A percentile compares a stretch with the other conserved stretches of the same genome.
phyloP scores from a whole-genome alignment of 1,140 invertebrate species.

The Wiebesia pumilae region DNA sequence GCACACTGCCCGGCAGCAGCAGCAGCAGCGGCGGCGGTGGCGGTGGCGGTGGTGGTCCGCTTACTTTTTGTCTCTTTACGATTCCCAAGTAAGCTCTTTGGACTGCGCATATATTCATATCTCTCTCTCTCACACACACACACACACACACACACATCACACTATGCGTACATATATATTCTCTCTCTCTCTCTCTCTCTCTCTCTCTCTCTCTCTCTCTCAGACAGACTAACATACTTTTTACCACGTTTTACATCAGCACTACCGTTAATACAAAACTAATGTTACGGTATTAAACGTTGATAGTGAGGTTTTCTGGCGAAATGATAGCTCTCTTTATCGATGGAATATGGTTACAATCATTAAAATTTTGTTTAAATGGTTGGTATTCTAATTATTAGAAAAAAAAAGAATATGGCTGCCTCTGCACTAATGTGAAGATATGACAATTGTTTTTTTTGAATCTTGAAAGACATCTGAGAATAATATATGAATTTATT shows the following conservation, averaged over 20 bases:
- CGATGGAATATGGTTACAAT: slow-evolving; percentile 21
- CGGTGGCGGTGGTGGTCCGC: slow-evolving; percentile 19
- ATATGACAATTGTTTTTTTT: slow-evolving; percentile 8
- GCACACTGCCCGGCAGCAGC: slow-evolving; percentile 50
- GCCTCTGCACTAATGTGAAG: slow-evolving; percentile 2
- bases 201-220: neutral
- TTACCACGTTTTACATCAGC: neutral
- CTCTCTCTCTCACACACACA: neutral
- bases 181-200: neutral
- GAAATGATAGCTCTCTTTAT: neutral
- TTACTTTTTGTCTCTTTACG: slow-evolving; percentile 40
- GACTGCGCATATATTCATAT: neutral
- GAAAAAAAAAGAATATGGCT: slow-evolving; percentile 49
- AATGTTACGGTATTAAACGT: too few species aligned
- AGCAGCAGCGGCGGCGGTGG: slow-evolving; percentile 42
- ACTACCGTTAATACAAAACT: neutral
- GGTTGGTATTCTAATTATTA: slow-evolving; percentile 31
- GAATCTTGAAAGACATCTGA: neutral
- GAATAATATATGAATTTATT: neutral
- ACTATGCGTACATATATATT: too few species aligned
- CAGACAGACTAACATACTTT: neutral
- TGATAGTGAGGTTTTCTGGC: neutral
- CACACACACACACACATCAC: neutral
- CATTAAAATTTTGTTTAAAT: slow-evolving; percentile 18
- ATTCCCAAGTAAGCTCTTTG: slow-evolving; percentile 43